Conservation (phyloP, 2,888 invertebrate genomes). For the Pristionchus japonicus region DNA sequence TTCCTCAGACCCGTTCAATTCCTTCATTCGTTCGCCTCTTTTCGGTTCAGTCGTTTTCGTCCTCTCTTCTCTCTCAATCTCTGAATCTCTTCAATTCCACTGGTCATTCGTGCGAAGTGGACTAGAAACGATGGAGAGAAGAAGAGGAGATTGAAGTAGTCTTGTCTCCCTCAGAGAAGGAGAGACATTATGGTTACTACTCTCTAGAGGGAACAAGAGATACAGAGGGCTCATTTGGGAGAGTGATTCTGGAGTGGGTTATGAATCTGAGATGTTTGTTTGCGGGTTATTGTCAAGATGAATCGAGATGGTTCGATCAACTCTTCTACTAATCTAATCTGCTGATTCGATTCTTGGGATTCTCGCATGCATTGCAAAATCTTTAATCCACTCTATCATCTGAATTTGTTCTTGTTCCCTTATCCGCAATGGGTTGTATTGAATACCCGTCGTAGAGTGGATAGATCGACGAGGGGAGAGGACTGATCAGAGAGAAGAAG, state of each 20-base stretch:
- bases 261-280: neutral
- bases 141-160: neutral
- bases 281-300: neutral
- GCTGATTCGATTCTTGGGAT: neutral
- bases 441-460: constrained; percentile 1
- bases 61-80: neutral
- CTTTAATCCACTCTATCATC: too few relatives aligned
- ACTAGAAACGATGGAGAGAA: neutral
- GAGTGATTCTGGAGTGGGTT: neutral
- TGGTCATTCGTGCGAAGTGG: neutral
- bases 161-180: neutral
- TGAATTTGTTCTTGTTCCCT: neutral
- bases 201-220: neutral
- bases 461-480: neutral
- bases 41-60: neutral
- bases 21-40: neutral
- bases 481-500: constrained; percentile 22
- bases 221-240: neutral
- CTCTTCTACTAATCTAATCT: neutral
- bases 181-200: constrained; percentile 23
- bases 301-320: neutral
- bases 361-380: neutral
- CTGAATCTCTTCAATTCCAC: neutral
- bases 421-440: neutral
- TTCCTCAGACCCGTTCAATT: neutral